phyloP scores from a whole-genome alignment of 2,888 invertebrate species.

The Pyrrhia umbra region DNA sequence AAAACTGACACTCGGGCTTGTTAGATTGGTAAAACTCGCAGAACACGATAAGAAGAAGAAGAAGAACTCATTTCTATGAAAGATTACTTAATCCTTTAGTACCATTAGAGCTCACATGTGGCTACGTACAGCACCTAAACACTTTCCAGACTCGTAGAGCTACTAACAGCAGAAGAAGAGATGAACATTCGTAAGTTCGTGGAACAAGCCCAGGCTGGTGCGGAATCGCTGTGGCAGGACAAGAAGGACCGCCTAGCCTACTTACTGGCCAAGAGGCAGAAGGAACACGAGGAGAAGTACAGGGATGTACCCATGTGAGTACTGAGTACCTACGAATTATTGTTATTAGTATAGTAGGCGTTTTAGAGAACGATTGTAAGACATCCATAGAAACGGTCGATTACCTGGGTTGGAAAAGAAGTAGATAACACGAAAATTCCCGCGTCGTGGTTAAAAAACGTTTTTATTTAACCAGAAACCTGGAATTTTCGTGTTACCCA shows the following conservation, averaged over 20 bases:
- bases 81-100: too few species aligned
- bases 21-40: too few species aligned
- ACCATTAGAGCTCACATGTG: not conserved
- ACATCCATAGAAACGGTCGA: too few species aligned
- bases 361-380: not conserved
- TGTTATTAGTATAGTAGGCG: not conserved
- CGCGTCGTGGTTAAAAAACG: too few species aligned
- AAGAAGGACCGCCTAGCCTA: slow-evolving; percentile 84
- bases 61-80: too few species aligned
- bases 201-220: slow-evolving; percentile 87
- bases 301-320: slow-evolving; percentile 83
- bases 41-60: too few species aligned
- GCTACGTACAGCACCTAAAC: not conserved
- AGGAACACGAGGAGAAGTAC: slow-evolving; percentile 86
- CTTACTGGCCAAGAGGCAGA: slow-evolving; percentile 86
- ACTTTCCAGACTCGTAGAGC: slow-evolving; percentile 76
- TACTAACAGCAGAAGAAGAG: slow-evolving; percentile 88
- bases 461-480: too few species aligned
- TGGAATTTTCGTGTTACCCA: too few species aligned
- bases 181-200: slow-evolving; percentile 88
- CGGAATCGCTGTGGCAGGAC: slow-evolving; percentile 85
- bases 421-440: too few species aligned
- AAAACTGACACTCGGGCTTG: too few species aligned
- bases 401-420: too few species aligned
- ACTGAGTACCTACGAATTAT: not conserved